Evolutionary conservation across 2,888 invertebrate species (phyloP).

Genomic region (Quadriops clusia): DNA sequence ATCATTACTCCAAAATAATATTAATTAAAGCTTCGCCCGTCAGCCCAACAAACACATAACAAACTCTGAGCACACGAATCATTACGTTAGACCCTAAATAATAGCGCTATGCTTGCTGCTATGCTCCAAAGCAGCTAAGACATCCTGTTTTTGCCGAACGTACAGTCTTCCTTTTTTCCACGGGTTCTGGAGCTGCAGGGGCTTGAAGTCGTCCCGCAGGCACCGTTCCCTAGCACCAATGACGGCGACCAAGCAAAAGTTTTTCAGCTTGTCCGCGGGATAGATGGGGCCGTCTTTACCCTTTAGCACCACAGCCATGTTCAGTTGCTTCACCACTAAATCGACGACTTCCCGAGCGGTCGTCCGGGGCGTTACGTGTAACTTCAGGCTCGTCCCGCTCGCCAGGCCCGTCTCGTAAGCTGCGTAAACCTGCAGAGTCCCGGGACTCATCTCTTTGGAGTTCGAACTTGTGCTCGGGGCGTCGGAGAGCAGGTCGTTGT

Average conservation of each 20-base stretch:
- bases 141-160: slow-evolving; percentile 83
- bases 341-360: slow-evolving; percentile 92
- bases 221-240: slow-evolving; percentile 92
- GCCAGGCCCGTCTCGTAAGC: slow-evolving; percentile 94
- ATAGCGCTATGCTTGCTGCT: slow-evolving; percentile 70
- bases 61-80: too few relatives aligned
- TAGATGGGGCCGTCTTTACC: slow-evolving; percentile 79
- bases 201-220: slow-evolving; percentile 86
- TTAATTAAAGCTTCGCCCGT: too few relatives aligned
- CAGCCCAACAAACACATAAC: too few relatives aligned
- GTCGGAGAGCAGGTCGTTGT: slow-evolving; percentile 15
- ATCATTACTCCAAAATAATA: too few relatives aligned
- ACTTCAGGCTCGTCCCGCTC: slow-evolving; percentile 81
- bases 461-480: slow-evolving; percentile 19
- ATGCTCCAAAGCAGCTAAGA: slow-evolving; percentile 77
- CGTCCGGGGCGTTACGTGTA: slow-evolving; percentile 87
- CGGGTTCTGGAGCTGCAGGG: slow-evolving; percentile 85
- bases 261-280: slow-evolving; percentile 67
- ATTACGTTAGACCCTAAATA: too few relatives aligned
- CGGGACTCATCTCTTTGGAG: slow-evolving; percentile 28
- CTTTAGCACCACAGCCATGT: slow-evolving; percentile 82
- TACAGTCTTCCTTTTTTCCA: slow-evolving; percentile 91
- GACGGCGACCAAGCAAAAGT: slow-evolving; percentile 90
- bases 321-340: slow-evolving; percentile 89
- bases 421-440: slow-evolving; percentile 69